Percentiles rank a stretch among this genome's conserved stretches.
Evolutionary conservation across 2,113 vertebrate species (phyloP).

Genomic region (Tachysurus vachellii): DNA sequence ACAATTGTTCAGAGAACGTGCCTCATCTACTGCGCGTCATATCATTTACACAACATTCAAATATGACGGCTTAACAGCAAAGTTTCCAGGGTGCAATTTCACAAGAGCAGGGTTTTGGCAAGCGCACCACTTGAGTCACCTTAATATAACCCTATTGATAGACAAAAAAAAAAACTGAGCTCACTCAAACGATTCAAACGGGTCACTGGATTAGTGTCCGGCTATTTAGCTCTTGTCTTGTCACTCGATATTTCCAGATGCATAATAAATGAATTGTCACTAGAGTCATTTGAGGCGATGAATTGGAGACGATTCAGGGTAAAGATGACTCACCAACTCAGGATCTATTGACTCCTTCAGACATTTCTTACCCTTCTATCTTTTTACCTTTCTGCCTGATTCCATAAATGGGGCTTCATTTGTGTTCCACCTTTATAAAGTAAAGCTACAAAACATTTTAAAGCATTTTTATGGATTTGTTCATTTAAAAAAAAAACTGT

Average conservation of each 20-base stretch:
- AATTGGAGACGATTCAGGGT: conserved; percentile 3
- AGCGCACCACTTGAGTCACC: background rate
- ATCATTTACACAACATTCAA: conserved; percentile 10
- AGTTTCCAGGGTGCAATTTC: background rate
- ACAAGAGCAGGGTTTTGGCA: background rate
- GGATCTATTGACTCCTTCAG: background rate
- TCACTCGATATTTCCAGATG: conserved; percentile 12
- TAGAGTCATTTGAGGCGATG: background rate
- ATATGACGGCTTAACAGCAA: conserved; percentile 22
- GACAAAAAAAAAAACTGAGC: background rate
- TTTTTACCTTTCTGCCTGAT: background rate
- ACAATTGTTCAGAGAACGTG: background rate
- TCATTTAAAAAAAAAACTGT: background rate
- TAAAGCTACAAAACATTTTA: background rate
- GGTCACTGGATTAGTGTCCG: background rate
- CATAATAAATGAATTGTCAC: conserved; percentile 4
- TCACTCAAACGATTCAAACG: background rate
- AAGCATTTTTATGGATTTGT: background rate
- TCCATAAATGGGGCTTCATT: background rate
- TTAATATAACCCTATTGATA: background rate
- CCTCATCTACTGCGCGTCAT: background rate
- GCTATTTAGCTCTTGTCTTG: background rate
- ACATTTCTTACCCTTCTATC: background rate
- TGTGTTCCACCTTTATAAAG: background rate
- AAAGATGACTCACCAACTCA: background rate